A percentile compares a stretch with the other conserved stretches of the same genome.
Evolutionary conservation across 1,140 invertebrate genomes (phyloP).

Genomic region (Lutraria rhynchaena): DNA sequence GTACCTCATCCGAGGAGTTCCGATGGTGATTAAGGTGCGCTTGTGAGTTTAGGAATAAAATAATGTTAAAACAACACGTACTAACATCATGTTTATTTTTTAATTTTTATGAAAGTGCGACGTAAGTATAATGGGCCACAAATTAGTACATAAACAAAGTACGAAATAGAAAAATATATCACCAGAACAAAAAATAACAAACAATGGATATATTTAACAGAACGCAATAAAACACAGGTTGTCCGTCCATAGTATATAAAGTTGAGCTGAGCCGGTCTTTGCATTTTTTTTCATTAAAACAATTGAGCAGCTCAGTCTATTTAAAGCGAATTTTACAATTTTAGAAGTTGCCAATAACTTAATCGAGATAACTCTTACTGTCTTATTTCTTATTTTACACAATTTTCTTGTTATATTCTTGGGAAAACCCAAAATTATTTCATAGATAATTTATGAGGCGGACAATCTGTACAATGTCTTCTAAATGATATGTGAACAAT

Average conservation of each 20-base stretch:
- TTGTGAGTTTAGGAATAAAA: no score
- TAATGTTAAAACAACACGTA: background rate
- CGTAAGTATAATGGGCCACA: conserved; percentile 42
- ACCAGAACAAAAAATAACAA: conserved; percentile 40
- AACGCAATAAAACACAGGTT: background rate
- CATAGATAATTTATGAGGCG: no score
- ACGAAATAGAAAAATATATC: conserved; percentile 55
- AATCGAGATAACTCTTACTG: no score
- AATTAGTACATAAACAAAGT: conserved; percentile 46
- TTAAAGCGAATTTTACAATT: conserved; percentile 2
- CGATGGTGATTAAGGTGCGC: no score
- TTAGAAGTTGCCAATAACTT: background rate
- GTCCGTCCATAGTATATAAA: background rate
- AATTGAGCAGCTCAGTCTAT: background rate
- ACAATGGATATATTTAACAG: conserved; percentile 6
- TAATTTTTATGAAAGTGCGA: conserved; percentile 54
- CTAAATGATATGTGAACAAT: no score
- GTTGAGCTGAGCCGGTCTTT: no score
- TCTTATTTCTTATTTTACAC: no score
- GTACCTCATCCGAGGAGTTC: no score
- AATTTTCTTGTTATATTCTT: no score
- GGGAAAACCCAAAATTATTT: no score
- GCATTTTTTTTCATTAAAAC: no score
- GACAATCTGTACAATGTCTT: no score
- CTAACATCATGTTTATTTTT: conserved; percentile 38